Evolutionary conservation across 2,113 vertebrate genomes (phyloP), one percentile per base, ranked within the genome.

Genomic region (Eudyptes chrysolophus): DNA sequence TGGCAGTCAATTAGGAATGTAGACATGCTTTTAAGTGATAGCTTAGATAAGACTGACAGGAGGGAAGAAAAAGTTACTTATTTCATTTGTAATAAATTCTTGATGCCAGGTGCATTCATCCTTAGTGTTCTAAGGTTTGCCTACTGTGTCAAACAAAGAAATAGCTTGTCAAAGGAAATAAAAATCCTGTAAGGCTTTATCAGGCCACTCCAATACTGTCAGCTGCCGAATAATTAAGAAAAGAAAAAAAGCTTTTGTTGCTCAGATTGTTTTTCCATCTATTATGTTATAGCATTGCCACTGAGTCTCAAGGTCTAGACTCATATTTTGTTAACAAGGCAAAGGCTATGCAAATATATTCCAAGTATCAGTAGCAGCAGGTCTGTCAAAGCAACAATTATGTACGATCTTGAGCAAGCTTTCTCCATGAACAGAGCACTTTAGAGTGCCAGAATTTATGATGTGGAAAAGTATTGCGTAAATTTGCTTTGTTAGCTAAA

Each of bases 291-390:
- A 81, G 61, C 32, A 17, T 61, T 92, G 76, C 72, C 38, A 40
- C 25, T 54, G 57, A 66, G 22, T 87, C 21, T 64, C 36, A 49
- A 76, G 74, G 62, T 60, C 84, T 76, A 62, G 70, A 64, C 51
- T 83, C 10, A 6, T 29, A 74, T 74, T 90, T 85, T 90, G 71
- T 78, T 93, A 95, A 82, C 51, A 85, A 68, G n/a, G 52, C 40
- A 42, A 84, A 93, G 84, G 81, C 58, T 91, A 89, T 94, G 51
- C 81, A 94, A 70, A 94, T 95, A 26, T 70, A 81, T 90, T 85
- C 79, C 40, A 58, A 84, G 83, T 84, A 95, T 72, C 64, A 78
- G 70, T 76, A 64, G 72, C 77, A 69, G 49, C 58, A 93, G 76
- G 75, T 77, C 88, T 92, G 87, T 93, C 90, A 84, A 84, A 88